Evolutionary conservation across 2,888 invertebrate species (phyloP).

Genomic region (Drosophila nr. medialis): DNA sequence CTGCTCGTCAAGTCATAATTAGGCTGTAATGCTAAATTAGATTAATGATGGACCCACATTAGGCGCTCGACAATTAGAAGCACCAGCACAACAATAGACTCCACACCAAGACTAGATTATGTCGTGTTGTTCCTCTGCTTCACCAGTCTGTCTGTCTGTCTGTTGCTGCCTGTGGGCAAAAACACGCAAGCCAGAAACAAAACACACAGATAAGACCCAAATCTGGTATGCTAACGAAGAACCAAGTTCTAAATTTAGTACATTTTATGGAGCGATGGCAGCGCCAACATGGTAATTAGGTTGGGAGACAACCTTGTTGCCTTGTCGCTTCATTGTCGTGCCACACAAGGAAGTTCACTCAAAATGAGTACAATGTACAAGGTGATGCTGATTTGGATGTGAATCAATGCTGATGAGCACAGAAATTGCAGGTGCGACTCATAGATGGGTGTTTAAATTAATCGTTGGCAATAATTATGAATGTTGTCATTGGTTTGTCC

Average conservation of each 20-base stretch:
- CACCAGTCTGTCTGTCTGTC: constrained; percentile 6
- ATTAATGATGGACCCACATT: constrained; percentile 73
- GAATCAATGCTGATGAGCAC: constrained; percentile 9
- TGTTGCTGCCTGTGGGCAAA: constrained; percentile 22
- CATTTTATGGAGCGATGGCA: constrained; percentile 28
- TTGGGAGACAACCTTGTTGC: constrained; percentile 23
- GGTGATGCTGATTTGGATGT: constrained; percentile 23
- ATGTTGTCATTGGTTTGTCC: not conserved
- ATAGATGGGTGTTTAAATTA: not conserved
- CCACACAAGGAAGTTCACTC: constrained; percentile 36
- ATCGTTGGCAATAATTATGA: not conserved
- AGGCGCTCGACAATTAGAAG: constrained; percentile 29
- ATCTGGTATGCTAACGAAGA: constrained; percentile 53
- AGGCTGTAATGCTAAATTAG: constrained; percentile 69
- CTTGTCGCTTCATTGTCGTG: constrained; percentile 22
- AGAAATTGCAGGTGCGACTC: not conserved
- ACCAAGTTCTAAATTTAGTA: constrained; percentile 38
- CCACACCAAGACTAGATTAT: constrained; percentile 13
- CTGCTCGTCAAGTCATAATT: constrained; percentile 47
- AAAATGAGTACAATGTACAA: constrained; percentile 55
- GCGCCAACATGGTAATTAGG: constrained; percentile 64
- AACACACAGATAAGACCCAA: constrained; percentile 20
- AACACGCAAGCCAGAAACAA: constrained; percentile 53
- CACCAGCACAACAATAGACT: constrained; percentile 41
- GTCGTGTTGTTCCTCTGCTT: constrained; percentile 36